Base-by-base conservation (phyloP, 2,888 invertebrate species). In the Cantharis lateralis region DNA sequence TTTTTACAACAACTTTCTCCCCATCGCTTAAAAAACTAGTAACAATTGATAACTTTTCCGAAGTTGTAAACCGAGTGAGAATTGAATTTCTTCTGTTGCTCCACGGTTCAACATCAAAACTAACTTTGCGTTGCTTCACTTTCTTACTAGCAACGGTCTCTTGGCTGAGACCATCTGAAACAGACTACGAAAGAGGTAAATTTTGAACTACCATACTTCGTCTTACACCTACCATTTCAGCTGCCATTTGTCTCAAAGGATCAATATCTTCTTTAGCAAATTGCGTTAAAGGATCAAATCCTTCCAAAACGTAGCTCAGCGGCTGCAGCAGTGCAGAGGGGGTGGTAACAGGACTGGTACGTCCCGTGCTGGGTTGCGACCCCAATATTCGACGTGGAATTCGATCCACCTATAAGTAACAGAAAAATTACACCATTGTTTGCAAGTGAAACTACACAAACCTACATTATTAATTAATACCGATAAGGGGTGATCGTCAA, bases 61-160 rank as follows among this genome's bases (percentile, higher is more conserved):
- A 96, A 72, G 98, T 98, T 32, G 97, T 98, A 84, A 95, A 98
- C 87, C 95, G 95, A 82, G 92, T 94, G 11, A 98, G 90, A 85
- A 99, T 97, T n/a, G 90, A 90, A 68, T 91, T 87, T 80, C 95
- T 93, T 83, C 94, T 93, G 1, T 91, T 88, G 80, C 90, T 91
- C 98, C 98, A 99, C 13, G 94, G 93, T 85, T 95, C 94, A 80
- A 93, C 89, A 83, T 85, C 81, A 82, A 85, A 16, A 84, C 84
- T 62, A 76, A 81, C 78, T 83, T 83, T 81, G 82, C 82, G 18
- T 62, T 86, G 86, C 76, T 83, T 85, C 15, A 81, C 71, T 78
- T 86, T 87, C 82, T 85, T 88, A 63, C 71, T 26, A 18, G 62
- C 48, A 10, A 20, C 15, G 15, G 15, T 69, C 63, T 74, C 75